A percentile compares a stretch with the other conserved stretches of the same genome.
phyloP scores from a whole-genome alignment of 2,888 invertebrate species.

The Nasonia oneida region DNA sequence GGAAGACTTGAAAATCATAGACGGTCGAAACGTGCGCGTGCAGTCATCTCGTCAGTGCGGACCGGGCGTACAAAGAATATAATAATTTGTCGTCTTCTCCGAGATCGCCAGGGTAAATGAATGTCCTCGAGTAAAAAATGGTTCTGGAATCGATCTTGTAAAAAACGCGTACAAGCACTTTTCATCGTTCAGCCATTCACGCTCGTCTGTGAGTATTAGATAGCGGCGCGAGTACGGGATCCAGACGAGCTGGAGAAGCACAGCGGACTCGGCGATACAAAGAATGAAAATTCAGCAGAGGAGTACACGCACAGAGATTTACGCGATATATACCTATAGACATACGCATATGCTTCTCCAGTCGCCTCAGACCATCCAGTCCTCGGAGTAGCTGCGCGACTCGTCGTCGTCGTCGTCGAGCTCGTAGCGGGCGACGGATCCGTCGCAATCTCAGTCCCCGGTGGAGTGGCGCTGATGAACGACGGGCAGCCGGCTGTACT shows the following conservation, averaged over 20 bases:
- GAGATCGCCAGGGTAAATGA: not conserved
- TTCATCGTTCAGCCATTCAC: not conserved
- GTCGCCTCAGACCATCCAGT: not conserved
- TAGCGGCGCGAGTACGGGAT: too few species aligned
- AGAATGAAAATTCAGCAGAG: not conserved
- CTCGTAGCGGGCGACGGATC: not conserved
- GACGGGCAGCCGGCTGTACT: constrained; percentile 19
- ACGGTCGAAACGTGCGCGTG: not conserved
- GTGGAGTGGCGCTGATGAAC: not conserved
- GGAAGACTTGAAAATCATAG: not conserved
- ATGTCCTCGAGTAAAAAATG: constrained; percentile 19
- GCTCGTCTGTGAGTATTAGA: too few species aligned
- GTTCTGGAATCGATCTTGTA: constrained; percentile 11
- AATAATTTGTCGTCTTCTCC: not conserved
- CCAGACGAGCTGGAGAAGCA: too few species aligned
- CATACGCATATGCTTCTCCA: too few species aligned
- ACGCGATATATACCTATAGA: too few species aligned
- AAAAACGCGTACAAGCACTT: not conserved
- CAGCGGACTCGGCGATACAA: too few species aligned
- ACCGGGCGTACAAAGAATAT: too few species aligned
- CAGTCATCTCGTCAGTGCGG: not conserved
- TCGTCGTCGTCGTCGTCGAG: not conserved
- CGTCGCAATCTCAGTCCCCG: not conserved
- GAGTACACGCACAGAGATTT: too few species aligned
- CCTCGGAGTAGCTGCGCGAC: not conserved